Conservation (phyloP, 2,113 vertebrate genomes). For the Callipepla californica region DNA sequence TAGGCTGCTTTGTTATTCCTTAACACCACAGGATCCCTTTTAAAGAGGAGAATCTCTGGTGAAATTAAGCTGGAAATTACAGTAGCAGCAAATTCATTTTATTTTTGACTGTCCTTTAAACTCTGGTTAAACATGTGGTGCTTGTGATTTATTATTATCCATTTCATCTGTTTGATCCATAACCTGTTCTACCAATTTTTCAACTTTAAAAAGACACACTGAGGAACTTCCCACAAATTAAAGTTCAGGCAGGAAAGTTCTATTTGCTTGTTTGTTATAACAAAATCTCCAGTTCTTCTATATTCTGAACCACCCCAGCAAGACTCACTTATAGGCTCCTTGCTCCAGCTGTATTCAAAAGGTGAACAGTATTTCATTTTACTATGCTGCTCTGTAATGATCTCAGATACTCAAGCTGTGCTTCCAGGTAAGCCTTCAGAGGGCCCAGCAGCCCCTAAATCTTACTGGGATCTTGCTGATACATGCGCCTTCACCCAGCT, state of each 20-base stretch:
- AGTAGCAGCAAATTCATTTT: neutral
- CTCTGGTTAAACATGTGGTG: neutral
- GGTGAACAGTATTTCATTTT: neutral
- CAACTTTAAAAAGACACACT: neutral
- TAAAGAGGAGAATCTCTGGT: neutral
- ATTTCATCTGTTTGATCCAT: neutral
- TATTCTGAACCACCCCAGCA: neutral
- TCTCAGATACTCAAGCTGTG: neutral
- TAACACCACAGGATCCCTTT: accelerated
- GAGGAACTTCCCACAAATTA: neutral
- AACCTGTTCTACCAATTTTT: neutral
- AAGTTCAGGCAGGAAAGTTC: neutral
- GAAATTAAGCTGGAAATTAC: neutral
- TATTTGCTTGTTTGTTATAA: neutral
- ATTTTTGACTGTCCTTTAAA: neutral
- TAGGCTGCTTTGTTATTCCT: neutral
- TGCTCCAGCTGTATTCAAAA: neutral
- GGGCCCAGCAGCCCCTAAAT: neutral
- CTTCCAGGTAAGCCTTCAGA: neutral
- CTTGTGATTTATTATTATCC: neutral
- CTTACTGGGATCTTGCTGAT: neutral
- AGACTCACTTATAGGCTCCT: neutral
- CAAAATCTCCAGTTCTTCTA: neutral
- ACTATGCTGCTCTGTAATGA: neutral
- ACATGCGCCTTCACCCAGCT: neutral